These are phyloP conservation scores for Percopsis omiscomaycus DNA, from an alignment of 2,797 vertebrate species.

Conservation along the genomic window DNA sequence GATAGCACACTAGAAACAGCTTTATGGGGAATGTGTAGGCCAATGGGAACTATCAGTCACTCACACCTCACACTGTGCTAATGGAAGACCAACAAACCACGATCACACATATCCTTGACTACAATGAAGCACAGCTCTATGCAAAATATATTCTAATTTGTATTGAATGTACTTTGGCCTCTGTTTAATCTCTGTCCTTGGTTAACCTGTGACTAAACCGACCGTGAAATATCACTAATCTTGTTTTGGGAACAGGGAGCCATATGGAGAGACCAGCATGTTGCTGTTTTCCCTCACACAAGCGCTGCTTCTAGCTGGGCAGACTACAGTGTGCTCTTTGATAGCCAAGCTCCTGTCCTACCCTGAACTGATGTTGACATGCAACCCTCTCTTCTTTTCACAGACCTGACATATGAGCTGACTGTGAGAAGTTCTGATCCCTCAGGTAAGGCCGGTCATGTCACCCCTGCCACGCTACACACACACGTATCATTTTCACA, in stretches of 20 bases:
- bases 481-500: conserved; percentile 6
- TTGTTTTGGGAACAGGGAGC: conserved; percentile 27
- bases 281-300: conserved; percentile 7
- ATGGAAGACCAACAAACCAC: conserved; percentile 14
- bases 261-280: conserved; percentile 24
- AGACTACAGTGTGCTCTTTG: conserved; percentile 21
- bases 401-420: conserved; percentile 95
- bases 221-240: conserved; percentile 49
- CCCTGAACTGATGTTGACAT: conserved; percentile 18
- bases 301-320: conserved; percentile 2
- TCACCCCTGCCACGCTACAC: neutral
- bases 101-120: conserved; percentile 6
- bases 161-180: neutral
- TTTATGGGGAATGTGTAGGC: conserved; percentile 21
- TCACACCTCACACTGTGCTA: neutral
- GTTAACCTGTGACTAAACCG: conserved; percentile 24
- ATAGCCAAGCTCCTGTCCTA: conserved; percentile 9
- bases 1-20: neutral
- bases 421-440: conserved; percentile 88
- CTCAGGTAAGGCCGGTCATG: conserved; percentile 82
- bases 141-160: conserved; percentile 4
- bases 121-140: conserved; percentile 11
- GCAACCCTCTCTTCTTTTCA: conserved; percentile 45
- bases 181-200: conserved; percentile 21
- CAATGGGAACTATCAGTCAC: conserved; percentile 5